Evolutionary conservation across 2,113 vertebrate genomes (phyloP).

Genomic region (Orientallactaga bullata): DNA sequence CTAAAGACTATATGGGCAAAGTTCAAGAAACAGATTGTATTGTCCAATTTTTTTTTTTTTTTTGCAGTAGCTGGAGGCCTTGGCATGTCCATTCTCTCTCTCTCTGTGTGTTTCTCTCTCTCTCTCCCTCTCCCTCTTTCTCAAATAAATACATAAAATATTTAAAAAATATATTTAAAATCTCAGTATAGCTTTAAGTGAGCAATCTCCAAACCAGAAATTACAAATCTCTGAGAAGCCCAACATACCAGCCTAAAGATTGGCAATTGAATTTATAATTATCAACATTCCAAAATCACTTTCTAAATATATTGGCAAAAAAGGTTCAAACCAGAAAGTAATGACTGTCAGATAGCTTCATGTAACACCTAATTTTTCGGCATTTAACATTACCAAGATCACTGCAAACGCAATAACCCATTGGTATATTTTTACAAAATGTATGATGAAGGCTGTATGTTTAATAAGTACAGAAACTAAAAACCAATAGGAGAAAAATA

Average conservation of each 20-base stretch:
- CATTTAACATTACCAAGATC: slow-evolving; percentile 4
- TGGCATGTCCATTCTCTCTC: too few species aligned
- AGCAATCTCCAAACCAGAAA: slow-evolving; percentile 20
- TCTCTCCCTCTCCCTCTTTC: too few species aligned
- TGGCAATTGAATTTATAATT: slow-evolving; percentile 2
- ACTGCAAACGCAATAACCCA: slow-evolving; percentile 34
- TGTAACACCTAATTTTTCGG: slow-evolving; percentile 14
- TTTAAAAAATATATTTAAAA: too few species aligned
- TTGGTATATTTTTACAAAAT: background rate
- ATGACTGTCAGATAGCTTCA: background rate
- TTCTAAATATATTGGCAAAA: slow-evolving; percentile 15
- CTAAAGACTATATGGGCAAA: background rate
- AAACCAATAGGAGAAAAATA: background rate
- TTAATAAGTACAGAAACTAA: slow-evolving; percentile 21
- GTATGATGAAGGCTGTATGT: background rate
- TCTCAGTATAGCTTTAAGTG: background rate
- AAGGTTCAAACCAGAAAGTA: slow-evolving; percentile 3
- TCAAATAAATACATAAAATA: too few species aligned
- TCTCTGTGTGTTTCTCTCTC: too few species aligned
- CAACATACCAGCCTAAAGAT: background rate
- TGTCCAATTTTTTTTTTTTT: too few species aligned
- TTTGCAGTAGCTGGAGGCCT: too few species aligned
- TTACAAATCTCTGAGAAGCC: background rate
- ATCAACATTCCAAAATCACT: slow-evolving; percentile 21
- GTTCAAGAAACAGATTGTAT: too few species aligned